These are phyloP conservation scores for Bombus waltoni DNA, from an alignment of 1,140 invertebrate genomes.

Conservation along the genomic window DNA sequence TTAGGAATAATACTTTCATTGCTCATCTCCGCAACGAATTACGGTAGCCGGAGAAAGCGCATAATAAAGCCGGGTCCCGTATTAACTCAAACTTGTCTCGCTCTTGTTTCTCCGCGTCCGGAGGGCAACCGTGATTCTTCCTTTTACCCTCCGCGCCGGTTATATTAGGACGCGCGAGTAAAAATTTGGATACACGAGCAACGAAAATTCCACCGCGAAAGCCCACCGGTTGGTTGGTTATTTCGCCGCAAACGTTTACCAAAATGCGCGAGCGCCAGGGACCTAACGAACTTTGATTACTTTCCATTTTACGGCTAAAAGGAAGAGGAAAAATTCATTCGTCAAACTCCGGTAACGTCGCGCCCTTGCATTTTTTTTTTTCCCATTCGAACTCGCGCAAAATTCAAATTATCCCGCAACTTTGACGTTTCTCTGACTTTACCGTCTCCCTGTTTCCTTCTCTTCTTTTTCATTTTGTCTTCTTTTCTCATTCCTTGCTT, in stretches of 20 bases:
- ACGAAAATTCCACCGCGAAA: constrained; percentile 23
- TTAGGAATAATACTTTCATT: constrained; percentile 62
- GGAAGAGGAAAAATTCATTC: too few species aligned
- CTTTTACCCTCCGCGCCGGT: neutral
- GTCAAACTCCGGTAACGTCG: too few species aligned
- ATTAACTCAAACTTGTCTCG: constrained; percentile 45
- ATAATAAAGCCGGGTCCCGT: constrained; percentile 49
- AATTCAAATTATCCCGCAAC: too few species aligned
- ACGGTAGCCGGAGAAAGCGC: constrained; percentile 26
- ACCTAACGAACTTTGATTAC: neutral
- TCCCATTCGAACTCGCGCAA: too few species aligned
- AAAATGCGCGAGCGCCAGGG: neutral
- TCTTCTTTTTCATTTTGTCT: fast-evolving
- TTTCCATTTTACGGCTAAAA: neutral
- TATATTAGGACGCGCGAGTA: constrained; percentile 30
- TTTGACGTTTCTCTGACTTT: too few species aligned
- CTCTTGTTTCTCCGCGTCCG: constrained; percentile 46
- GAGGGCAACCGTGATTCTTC: constrained; percentile 1
- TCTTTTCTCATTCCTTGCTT: too few species aligned
- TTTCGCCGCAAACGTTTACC: constrained; percentile 32
- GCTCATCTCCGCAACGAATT: constrained; percentile 20
- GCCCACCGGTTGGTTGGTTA: neutral
- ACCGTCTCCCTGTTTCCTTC: too few species aligned
- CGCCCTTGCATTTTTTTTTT: too few species aligned
- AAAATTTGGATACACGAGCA: constrained; percentile 45